phyloP scores from a whole-genome alignment of 2,888 invertebrate species.

The Sinohyriopsis cumingii region DNA sequence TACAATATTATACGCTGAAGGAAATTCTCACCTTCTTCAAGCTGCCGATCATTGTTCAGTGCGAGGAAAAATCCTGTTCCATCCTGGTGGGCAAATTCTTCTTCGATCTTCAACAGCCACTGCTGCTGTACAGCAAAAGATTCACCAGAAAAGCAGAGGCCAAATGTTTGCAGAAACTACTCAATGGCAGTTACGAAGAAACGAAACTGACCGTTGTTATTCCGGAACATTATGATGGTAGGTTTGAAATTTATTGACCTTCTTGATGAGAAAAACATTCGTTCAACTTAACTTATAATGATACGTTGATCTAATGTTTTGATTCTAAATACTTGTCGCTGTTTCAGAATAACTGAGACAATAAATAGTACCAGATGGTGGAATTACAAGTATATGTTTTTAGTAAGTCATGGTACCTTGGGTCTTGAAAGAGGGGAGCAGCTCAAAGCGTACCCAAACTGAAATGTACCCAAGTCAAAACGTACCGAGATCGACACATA shows the following conservation, averaged over 20 bases:
- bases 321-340: too few species aligned
- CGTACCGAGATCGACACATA: too few species aligned
- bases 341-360: too few species aligned
- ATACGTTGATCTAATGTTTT: too few species aligned
- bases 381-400: too few species aligned
- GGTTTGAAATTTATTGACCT: background rate
- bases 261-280: too few species aligned
- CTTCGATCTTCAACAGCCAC: constrained; percentile 43
- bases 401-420: too few species aligned
- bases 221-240: constrained; percentile 48
- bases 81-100: constrained; percentile 39
- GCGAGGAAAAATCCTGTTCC: constrained; percentile 31
- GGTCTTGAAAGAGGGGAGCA: too few species aligned
- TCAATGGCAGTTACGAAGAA: constrained; percentile 33
- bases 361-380: too few species aligned
- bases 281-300: too few species aligned
- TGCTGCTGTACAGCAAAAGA: constrained; percentile 38
- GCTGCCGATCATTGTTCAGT: constrained; percentile 36
- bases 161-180: constrained; percentile 28
- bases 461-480: too few species aligned
- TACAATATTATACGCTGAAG: constrained; percentile 35
- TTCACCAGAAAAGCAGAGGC: constrained; percentile 40
- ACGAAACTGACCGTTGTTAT: constrained; percentile 45
- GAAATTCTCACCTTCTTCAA: constrained; percentile 32
- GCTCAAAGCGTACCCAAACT: too few species aligned